Base-by-base conservation (phyloP, 2,888 invertebrate species). In the Cheilosia grossa region DNA sequence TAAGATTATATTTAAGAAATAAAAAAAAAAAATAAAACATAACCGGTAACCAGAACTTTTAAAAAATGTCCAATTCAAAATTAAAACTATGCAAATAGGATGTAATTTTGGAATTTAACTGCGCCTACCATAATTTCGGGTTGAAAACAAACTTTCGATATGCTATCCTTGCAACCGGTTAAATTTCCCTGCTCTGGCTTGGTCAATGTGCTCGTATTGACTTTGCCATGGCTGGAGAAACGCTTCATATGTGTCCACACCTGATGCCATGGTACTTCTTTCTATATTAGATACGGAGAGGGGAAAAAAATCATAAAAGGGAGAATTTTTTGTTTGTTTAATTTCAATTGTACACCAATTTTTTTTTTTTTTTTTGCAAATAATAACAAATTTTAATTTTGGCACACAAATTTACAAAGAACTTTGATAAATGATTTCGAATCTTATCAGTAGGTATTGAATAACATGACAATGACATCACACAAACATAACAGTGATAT, bases 231-330 rank as follows among this genome's bases (percentile, higher is more conserved):
- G 89, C 91, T 90, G 72, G 91, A 91, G 82, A 91, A 89, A 87
- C 91, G 91, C 88, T 91, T 91, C 91, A 91, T 91, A 86, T 91
- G 91, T 78, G 91, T 91, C 91, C 91, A 91, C 87, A 91, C 91
- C 87, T 91, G 91, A 89, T 91, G 91, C 91, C 91, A 91, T 44
- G 91, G 91, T 88, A 90, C 89, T 77, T 90, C 90, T 89, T 90
- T 90, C 90, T 90, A 73, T 63, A 89, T 87, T 82, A 73, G 83
- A 58, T 66, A 64, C 54, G 64, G 53, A 47, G 47, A 30, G 49
- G 47, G 42, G 63, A 63, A 64, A 66, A 72, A 73, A 70, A 85
- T 85, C 59, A 80, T 42, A 80, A 80, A 83, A 75, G 59, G 49
- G 54, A 66, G 30, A 44, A 47, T 47, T 47, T 64, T 69, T 69